Percentiles rank a stretch among this genome's conserved stretches.
Evolutionary conservation across 2,797 vertebrate species (phyloP).

Genomic region (Myotis myotis): DNA sequence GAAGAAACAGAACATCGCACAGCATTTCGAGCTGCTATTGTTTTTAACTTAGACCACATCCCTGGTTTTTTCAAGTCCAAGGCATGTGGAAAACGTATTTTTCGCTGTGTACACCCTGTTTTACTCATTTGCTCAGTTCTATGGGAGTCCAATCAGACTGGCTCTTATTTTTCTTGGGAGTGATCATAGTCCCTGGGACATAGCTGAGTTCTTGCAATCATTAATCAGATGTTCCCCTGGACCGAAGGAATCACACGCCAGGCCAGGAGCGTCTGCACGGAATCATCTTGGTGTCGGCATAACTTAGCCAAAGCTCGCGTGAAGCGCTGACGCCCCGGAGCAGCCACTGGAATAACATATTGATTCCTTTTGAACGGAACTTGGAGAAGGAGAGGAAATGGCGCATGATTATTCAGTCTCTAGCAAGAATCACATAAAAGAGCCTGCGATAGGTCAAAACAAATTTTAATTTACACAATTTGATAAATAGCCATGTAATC

Average conservation of each 20-base stretch:
- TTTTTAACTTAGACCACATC: not conserved
- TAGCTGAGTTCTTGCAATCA: not conserved
- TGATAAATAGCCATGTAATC: constrained; percentile 77
- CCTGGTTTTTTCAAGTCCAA: not conserved
- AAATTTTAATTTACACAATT: constrained; percentile 81
- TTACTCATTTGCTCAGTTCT: not conserved
- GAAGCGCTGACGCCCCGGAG: constrained; percentile 77
- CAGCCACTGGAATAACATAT: constrained; percentile 83
- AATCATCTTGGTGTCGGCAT: constrained; percentile 76
- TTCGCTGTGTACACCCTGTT: not conserved
- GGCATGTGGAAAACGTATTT: not conserved
- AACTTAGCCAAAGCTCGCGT: constrained; percentile 73
- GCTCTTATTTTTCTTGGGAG: constrained; percentile 2
- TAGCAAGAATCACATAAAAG: constrained; percentile 74
- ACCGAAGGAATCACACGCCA: constrained; percentile 75
- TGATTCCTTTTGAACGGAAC: constrained; percentile 91
- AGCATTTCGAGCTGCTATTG: not conserved
- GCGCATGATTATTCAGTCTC: constrained; percentile 78
- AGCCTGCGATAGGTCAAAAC: constrained; percentile 61
- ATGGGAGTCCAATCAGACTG: not conserved
- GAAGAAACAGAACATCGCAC: not conserved
- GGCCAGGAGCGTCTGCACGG: not conserved
- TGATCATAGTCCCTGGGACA: not conserved
- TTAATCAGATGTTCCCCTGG: constrained; percentile 80
- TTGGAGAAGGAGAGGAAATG: constrained; percentile 81